Evolutionary conservation across 2,113 vertebrate species (phyloP).

Genomic region (Onychorhynchus coronatus): DNA sequence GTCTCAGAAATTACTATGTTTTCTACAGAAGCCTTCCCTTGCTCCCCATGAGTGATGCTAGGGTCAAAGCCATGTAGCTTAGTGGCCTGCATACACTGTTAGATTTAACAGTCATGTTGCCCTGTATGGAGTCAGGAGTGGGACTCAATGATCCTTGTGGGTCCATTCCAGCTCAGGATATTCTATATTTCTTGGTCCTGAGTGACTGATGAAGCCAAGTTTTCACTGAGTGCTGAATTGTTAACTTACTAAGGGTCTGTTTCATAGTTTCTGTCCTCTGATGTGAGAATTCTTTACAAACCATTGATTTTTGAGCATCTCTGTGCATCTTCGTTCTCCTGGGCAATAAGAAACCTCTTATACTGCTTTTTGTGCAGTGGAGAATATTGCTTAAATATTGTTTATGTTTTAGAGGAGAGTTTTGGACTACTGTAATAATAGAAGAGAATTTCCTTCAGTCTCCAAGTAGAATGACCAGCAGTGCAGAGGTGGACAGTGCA

Average conservation of each 20-base stretch:
- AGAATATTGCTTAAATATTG: background rate
- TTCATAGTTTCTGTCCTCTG: background rate
- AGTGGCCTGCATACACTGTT: background rate
- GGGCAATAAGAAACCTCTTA: background rate
- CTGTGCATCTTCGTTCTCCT: background rate
- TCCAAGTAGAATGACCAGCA: background rate
- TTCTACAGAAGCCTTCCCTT: background rate
- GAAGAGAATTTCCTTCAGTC: background rate
- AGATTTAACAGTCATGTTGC: background rate
- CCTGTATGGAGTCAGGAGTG: background rate
- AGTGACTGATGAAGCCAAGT: background rate
- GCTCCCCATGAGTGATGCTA: background rate
- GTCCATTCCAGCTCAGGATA: background rate
- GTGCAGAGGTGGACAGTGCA: background rate
- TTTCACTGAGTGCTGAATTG: background rate
- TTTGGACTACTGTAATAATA: background rate
- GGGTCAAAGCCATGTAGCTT: background rate
- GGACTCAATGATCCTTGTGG: accelerated
- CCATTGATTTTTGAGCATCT: background rate
- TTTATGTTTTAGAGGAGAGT: background rate
- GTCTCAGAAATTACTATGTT: background rate
- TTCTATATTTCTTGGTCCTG: background rate
- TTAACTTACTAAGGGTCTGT: background rate
- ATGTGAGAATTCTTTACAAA: background rate
- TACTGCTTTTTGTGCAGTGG: background rate